Evolutionary conservation across 1,140 invertebrate genomes (phyloP), one percentile per base, ranked within the genome.

Genomic region (Cyphomyrmex costatus): DNA sequence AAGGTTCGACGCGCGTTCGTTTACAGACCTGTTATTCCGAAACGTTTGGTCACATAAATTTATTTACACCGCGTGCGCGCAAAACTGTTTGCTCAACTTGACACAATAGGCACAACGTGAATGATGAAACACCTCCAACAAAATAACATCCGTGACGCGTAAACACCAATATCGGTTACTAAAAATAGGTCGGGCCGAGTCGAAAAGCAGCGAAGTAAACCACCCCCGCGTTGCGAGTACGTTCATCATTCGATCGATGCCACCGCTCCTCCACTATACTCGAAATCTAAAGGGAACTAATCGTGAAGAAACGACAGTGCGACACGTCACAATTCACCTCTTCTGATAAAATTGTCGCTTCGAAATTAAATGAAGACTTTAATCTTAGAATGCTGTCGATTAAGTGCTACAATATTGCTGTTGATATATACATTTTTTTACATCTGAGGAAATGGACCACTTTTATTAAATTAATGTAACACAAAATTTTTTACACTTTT

Each of bases 151-250:
- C 79, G 63, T 46, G 30, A 80, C 63, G 79, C 66, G 66, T 82
- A 73, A 82, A 82, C 79, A 82, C 33, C 79, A 60, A 82, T 82
- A 82, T 73, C 79, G 79, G 79, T 73, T 73, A 46, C 66, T 60
- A 73, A 60, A 83, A 83, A 83, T 60, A 73, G 79, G 66, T 83
- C 79, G 53, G 21, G 33, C 49, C 14, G 63, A 73, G 49, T 42
- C 65, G 79, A 82, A 58, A 80, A 73, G 51, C 51, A 51, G 21
- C 30, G 14, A 71, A 78, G 74, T 78, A 30, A 80, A 80, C 46
- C 77, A 79, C 2, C 6, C 61, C 21, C 6, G 24, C 3, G 73
- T 71, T 66, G 36, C 53, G 36, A 74, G 79, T 60, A 49, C 79
- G 79, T 83, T 74, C 66, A 73, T 82, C 79, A 82, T 83, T 14